Conservation (phyloP, 1,140 invertebrate species). For the Drosophila micromelanica region DNA sequence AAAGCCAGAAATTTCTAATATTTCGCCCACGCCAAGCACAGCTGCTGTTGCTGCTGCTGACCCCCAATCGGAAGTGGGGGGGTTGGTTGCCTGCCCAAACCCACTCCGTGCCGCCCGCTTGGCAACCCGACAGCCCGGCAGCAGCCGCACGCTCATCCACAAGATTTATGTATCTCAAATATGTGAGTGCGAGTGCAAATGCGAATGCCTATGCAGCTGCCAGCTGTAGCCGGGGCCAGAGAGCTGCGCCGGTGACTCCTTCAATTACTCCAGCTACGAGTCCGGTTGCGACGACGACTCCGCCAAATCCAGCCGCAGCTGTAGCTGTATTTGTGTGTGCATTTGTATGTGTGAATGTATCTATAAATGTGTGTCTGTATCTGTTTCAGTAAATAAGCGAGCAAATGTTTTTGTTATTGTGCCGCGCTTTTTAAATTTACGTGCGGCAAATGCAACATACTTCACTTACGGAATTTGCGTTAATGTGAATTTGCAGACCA, state of each 20-base stretch:
- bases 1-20: conserved; percentile 20
- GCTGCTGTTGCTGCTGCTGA: conserved; percentile 37
- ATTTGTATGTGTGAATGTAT: conserved; percentile 4
- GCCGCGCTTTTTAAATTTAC: conserved; percentile 81
- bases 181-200: conserved; percentile 55
- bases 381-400: conserved; percentile 50
- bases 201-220: conserved; percentile 70
- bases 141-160: conserved; percentile 72
- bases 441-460: conserved; percentile 82
- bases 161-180: conserved; percentile 82
- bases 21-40: conserved; percentile 9
- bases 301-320: conserved; percentile 39
- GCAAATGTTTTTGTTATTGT: conserved; percentile 76
- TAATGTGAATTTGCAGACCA: conserved; percentile 81
- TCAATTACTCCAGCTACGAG: conserved; percentile 44
- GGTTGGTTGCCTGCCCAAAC: conserved; percentile 16
- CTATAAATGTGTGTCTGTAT: background rate
- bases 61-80: conserved; percentile 24
- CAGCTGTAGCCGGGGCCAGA: conserved; percentile 25
- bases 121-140: conserved; percentile 41
- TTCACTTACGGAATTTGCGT: conserved; percentile 83
- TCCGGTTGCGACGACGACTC: conserved; percentile 8
- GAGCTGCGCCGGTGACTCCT: conserved; percentile 38
- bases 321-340: conserved; percentile 44
- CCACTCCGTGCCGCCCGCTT: conserved; percentile 37